These are phyloP conservation scores for Cryptomyrus ogoouensis DNA, from an alignment of 2,113 vertebrate species.

Conservation along the genomic window DNA sequence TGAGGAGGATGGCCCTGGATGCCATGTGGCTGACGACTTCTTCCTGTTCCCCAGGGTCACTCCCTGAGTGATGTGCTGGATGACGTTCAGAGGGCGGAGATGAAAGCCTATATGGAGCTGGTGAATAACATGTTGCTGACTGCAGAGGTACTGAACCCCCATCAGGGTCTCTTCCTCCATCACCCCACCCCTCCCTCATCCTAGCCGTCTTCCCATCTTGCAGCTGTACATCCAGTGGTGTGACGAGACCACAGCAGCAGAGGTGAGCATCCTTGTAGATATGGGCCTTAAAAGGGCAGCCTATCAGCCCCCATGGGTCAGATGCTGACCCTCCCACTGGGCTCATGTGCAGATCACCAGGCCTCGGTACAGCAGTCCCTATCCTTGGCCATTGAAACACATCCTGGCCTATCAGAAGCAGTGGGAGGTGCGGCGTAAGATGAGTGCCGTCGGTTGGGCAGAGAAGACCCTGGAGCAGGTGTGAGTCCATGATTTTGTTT, in stretches of 20 bases:
- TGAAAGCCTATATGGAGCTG: constrained; percentile 96
- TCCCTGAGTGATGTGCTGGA: constrained; percentile 88
- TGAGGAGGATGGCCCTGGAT: constrained; percentile 24
- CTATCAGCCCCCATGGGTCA: neutral
- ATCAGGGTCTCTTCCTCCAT: constrained; percentile 29
- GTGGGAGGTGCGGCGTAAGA: constrained; percentile 89
- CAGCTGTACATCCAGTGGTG: constrained; percentile 98
- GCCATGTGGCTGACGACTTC: neutral
- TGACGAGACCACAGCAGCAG: constrained; percentile 83
- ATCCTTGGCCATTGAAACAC: constrained; percentile 64
- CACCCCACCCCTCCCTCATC: neutral
- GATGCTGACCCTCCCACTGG: neutral
- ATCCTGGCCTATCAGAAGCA: constrained; percentile 87
- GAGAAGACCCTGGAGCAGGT: constrained; percentile 86
- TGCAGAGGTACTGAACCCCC: constrained; percentile 76
- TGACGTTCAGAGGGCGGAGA: constrained; percentile 94
- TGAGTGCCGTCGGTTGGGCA: constrained; percentile 94
- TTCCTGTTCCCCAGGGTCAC: constrained; percentile 72
- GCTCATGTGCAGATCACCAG: constrained; percentile 54
- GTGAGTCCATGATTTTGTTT: constrained; percentile 21
- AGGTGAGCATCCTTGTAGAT: constrained; percentile 74
- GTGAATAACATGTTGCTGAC: constrained; percentile 96
- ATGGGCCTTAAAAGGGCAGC: neutral
- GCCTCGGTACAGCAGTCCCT: constrained; percentile 64
- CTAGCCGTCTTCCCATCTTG: constrained; percentile 38